Conservation (phyloP, 1,140 invertebrate genomes). For the Globodera ellingtonae region DNA sequence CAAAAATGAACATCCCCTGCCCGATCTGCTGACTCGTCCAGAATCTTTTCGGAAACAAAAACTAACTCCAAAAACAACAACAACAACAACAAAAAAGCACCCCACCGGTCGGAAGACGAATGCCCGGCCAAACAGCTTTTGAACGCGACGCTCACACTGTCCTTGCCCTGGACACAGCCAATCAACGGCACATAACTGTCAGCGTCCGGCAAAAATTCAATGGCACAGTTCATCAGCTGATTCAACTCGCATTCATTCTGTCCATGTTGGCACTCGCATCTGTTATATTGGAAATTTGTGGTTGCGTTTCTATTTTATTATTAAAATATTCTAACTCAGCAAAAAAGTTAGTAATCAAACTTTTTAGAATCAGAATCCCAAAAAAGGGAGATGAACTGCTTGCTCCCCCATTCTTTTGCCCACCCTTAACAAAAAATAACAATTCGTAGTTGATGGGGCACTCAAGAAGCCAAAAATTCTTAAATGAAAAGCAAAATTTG, state of each 20-base stretch:
- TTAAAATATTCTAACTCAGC: no score
- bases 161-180: constrained; percentile 56
- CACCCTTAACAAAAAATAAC: no score
- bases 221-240: constrained; percentile 64
- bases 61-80: not conserved
- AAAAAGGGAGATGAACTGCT: not conserved
- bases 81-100: constrained; percentile 14
- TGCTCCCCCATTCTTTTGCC: no score
- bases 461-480: no score
- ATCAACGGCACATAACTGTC: constrained; percentile 54
- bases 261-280: constrained; percentile 62
- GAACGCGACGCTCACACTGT: constrained; percentile 45
- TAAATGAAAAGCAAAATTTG: no score
- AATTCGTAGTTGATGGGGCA: no score
- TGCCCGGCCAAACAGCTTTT: constrained; percentile 39
- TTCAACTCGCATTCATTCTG: constrained; percentile 60
- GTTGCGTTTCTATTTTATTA: no score
- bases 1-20: not conserved
- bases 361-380: not conserved
- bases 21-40: not conserved
- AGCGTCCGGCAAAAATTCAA: constrained; percentile 47
- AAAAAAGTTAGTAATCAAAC: no score
- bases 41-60: not conserved
- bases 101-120: constrained; percentile 39
- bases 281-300: constrained; percentile 33